Evolutionary conservation across 1,140 invertebrate genomes (phyloP).

Genomic region (Armadillidium nasatum): DNA sequence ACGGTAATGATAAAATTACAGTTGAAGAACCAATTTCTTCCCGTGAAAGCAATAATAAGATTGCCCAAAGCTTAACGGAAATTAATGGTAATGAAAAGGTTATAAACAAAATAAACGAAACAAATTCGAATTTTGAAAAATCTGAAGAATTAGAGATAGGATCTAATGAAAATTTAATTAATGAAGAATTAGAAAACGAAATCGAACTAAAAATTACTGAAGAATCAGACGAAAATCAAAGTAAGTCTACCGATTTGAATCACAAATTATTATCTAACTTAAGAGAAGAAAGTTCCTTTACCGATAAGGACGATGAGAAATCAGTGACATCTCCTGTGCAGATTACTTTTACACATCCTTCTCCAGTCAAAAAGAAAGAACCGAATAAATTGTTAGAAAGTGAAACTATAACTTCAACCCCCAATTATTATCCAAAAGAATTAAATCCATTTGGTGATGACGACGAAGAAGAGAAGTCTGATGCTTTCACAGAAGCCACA

Average conservation of each 20-base stretch:
- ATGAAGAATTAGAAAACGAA: too few species aligned
- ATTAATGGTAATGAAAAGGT: not conserved
- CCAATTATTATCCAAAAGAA: not conserved
- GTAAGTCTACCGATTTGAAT: not conserved
- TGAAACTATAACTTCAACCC: not conserved
- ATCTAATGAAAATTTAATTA: too few species aligned
- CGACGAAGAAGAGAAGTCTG: not conserved
- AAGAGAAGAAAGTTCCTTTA: not conserved
- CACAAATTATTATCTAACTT: not conserved
- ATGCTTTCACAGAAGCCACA: too few species aligned
- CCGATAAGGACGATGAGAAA: not conserved
- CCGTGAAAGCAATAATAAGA: not conserved
- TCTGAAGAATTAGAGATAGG: not conserved
- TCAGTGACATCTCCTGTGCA: not conserved
- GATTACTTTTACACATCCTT: not conserved
- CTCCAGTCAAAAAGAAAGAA: not conserved
- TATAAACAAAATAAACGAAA: not conserved
- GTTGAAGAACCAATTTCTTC: not conserved
- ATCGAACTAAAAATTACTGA: too few species aligned
- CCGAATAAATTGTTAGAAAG: too few species aligned
- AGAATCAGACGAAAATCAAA: not conserved
- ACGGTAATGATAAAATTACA: not conserved
- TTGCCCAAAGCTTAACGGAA: not conserved
- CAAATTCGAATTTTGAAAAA: not conserved
- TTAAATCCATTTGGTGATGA: slow-evolving; percentile 1